These are phyloP conservation scores for Drosophila dives DNA, from an alignment of 2,888 invertebrate genomes.

Conservation along the genomic window DNA sequence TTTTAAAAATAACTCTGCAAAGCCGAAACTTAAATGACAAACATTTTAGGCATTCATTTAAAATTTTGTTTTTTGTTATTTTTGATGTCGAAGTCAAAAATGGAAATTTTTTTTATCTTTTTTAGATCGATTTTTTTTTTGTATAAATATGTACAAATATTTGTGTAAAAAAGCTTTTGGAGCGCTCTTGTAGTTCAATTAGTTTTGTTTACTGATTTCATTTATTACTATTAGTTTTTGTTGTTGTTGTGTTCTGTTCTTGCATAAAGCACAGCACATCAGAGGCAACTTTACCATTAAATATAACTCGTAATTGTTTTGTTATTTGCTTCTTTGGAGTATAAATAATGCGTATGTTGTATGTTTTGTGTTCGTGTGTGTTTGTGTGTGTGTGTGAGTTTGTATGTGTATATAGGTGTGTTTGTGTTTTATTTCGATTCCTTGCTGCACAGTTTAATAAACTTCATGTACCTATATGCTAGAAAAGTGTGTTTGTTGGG, in stretches of 20 bases:
- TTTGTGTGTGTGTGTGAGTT: constrained; percentile 37
- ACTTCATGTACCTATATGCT: constrained; percentile 56
- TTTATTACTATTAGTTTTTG: constrained; percentile 55
- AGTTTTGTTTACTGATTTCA: constrained; percentile 30
- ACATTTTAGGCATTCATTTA: constrained; percentile 39
- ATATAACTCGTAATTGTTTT: constrained; percentile 64
- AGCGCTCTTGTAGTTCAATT: constrained; percentile 54
- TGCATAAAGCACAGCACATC: constrained; percentile 67
- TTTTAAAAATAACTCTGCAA: constrained; percentile 42
- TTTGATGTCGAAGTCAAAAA: constrained; percentile 43
- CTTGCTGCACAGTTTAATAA: constrained; percentile 50
- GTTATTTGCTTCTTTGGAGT: constrained; percentile 77
- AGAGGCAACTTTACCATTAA: constrained; percentile 71
- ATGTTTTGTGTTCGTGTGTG: constrained; percentile 39
- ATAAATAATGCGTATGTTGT: constrained; percentile 74
- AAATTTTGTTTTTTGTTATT: constrained; percentile 17
- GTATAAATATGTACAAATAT: constrained; percentile 75
- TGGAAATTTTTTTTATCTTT: constrained; percentile 29
- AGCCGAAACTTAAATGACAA: constrained; percentile 55
- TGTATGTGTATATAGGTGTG: constrained; percentile 42
- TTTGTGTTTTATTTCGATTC: constrained; percentile 62
- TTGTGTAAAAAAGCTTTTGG: constrained; percentile 59
- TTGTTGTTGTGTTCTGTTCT: constrained; percentile 42
- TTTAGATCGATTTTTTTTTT: constrained; percentile 17
- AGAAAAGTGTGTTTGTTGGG: constrained; percentile 29